Evolutionary conservation across 37 sponge, comb jelly and placozoan species (phyloP), one percentile per base, ranked within the genome.

Genomic region (Crambe crambe): DNA sequence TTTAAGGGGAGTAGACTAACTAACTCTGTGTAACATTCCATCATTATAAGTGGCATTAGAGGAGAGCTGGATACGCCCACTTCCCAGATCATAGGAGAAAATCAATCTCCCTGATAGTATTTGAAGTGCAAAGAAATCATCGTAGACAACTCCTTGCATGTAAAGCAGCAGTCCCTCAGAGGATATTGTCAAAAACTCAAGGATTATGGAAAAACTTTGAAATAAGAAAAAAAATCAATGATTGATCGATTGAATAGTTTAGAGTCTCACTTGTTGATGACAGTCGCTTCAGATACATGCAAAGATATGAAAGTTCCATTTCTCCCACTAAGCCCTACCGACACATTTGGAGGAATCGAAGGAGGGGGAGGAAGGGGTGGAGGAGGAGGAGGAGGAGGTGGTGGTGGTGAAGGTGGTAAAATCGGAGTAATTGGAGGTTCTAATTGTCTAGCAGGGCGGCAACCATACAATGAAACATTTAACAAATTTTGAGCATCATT

Each of bases 401-500:
- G 65, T 47, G 51, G 51, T 47, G 51, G 51, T 47, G 51, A 12
- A 47, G 51, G 51, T 41, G 74, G 65, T 32, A 75, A 51, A 41
- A 66, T 42, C 29, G 67, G 56, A 27, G 82, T 32, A 40, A 43
- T 32, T 23, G 39, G 37, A 54, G 82, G 41, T 27, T 30, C 4
- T 27, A 44, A 25, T 21, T n/a, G 20, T n/a, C 61, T 37, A 4
- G 43, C 20, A 40, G 65, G 76, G 3, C 66, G 56, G 34, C 85
- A 89, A 21, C 90, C 90, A 75, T 80, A 89, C 23, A 89, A 81
- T 23, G 81, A 68, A 22, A 84, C 85, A 43, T 80, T 70, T 0
- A 51, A 77, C 22, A 84, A 72, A 20, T 18, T 12, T 8, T 37
- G 23, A 76, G 90, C 81, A 23, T 68, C 31, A 47, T 54, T 74